Conservation (phyloP, 2,888 invertebrate species). For the Nysson spinosus region DNA sequence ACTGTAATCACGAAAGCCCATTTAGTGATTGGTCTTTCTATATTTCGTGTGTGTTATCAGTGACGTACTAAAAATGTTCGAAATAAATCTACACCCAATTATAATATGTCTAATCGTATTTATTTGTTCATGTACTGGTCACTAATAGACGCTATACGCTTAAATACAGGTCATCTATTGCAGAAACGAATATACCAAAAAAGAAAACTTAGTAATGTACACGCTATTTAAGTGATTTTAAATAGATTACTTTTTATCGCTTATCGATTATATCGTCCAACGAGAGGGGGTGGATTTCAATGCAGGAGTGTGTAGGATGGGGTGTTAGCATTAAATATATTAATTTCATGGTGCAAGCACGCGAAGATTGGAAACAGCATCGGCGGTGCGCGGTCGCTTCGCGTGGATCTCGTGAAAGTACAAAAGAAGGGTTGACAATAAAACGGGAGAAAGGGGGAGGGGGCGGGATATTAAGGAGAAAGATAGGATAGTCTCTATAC, state of each 20-base stretch:
- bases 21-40: too few species aligned
- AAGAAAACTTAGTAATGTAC: slow-evolving; percentile 75
- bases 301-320: neutral
- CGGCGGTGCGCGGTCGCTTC: slow-evolving; percentile 34
- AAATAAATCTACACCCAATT: neutral
- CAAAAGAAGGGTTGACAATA: slow-evolving; percentile 35
- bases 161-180: slow-evolving; percentile 75
- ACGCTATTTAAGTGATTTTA: slow-evolving; percentile 71
- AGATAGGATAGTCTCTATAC: slow-evolving; percentile 63
- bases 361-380: slow-evolving; percentile 55
- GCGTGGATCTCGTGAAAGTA: slow-evolving; percentile 48
- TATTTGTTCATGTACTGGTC: slow-evolving; percentile 73
- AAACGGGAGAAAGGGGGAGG: slow-evolving; percentile 22
- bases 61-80: too few species aligned
- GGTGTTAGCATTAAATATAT: slow-evolving; percentile 64
- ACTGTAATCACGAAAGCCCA: too few species aligned
- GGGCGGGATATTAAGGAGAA: neutral
- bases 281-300: slow-evolving; percentile 63
- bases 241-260: slow-evolving; percentile 66
- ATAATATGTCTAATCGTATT: slow-evolving; percentile 71
- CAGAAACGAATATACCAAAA: slow-evolving; percentile 74
- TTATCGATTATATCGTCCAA: slow-evolving; percentile 67
- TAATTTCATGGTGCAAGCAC: slow-evolving; percentile 68
- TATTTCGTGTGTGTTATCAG: too few species aligned
- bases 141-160: slow-evolving; percentile 74